These are phyloP conservation scores for Calidris pugnax DNA, from an alignment of 2,113 vertebrate genomes.

Conservation along the genomic window DNA sequence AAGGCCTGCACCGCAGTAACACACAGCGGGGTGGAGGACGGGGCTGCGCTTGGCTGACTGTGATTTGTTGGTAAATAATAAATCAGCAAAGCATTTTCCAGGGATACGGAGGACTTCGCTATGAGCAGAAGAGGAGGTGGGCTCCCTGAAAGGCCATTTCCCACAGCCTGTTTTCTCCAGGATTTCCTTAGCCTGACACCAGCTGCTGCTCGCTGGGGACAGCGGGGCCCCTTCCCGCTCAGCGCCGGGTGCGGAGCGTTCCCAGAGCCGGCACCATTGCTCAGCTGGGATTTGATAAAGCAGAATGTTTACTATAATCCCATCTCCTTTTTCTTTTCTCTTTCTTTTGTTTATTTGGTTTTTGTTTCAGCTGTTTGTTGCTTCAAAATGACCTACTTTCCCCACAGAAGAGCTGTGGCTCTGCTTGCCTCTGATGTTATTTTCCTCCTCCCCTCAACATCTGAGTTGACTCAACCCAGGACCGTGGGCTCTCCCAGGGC, in stretches of 20 bases:
- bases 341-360: not conserved
- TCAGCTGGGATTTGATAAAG: not conserved
- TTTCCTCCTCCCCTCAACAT: not conserved
- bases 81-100: not conserved
- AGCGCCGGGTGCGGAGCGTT: accelerated
- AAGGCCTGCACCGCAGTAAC: not conserved
- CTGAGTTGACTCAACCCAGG: not conserved
- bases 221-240: not conserved
- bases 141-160: not conserved
- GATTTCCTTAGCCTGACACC: not conserved
- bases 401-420: accelerated
- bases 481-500: not conserved
- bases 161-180: not conserved
- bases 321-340: not conserved
- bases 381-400: not conserved
- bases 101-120: not conserved
- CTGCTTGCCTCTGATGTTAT: not conserved
- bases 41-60: not conserved
- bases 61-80: not conserved
- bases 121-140: not conserved
- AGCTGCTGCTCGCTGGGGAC: not conserved
- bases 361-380: not conserved
- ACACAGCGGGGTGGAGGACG: not conserved
- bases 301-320: not conserved
- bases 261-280: accelerated